phyloP scores from a whole-genome alignment of 1,140 invertebrate species.

The Drosophila erecta region DNA sequence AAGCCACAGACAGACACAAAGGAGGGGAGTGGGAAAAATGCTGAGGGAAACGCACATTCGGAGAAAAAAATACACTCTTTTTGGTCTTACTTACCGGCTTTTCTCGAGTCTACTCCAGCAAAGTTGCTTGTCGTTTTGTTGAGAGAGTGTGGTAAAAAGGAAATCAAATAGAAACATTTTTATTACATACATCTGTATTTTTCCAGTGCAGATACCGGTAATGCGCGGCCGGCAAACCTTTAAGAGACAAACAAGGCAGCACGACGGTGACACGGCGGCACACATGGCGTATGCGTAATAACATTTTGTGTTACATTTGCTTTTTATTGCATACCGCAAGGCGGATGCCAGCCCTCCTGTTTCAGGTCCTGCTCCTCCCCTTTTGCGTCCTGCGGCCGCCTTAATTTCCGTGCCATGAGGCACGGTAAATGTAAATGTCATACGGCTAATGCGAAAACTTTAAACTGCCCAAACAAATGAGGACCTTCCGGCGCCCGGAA shows the following conservation, averaged over 20 bases:
- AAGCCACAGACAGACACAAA: conserved; percentile 24
- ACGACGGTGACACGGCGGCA: conserved; percentile 34
- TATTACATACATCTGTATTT: background rate
- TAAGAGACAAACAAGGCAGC: conserved; percentile 63
- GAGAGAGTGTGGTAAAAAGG: too few species aligned
- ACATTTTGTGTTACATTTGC: conserved; percentile 82
- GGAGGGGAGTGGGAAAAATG: conserved; percentile 12
- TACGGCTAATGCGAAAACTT: conserved; percentile 77
- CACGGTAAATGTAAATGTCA: conserved; percentile 73
- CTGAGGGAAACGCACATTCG: background rate
- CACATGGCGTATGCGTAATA: conserved; percentile 77
- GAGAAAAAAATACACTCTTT: background rate
- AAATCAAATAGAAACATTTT: background rate
- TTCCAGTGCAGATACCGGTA: background rate
- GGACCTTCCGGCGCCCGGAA: conserved; percentile 7
- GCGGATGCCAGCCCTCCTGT: conserved; percentile 37
- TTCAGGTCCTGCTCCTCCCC: conserved; percentile 27
- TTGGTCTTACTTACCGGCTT: too few species aligned
- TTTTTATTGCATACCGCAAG: conserved; percentile 83
- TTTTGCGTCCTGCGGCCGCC: conserved; percentile 53
- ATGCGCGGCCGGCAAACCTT: conserved; percentile 40
- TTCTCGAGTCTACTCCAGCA: too few species aligned
- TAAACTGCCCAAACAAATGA: conserved; percentile 70
- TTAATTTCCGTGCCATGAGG: conserved; percentile 75
- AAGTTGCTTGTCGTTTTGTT: too few species aligned